These are phyloP conservation scores for Pseudochromis fuscus DNA, from an alignment of 2,797 vertebrate genomes.

Conservation along the genomic window DNA sequence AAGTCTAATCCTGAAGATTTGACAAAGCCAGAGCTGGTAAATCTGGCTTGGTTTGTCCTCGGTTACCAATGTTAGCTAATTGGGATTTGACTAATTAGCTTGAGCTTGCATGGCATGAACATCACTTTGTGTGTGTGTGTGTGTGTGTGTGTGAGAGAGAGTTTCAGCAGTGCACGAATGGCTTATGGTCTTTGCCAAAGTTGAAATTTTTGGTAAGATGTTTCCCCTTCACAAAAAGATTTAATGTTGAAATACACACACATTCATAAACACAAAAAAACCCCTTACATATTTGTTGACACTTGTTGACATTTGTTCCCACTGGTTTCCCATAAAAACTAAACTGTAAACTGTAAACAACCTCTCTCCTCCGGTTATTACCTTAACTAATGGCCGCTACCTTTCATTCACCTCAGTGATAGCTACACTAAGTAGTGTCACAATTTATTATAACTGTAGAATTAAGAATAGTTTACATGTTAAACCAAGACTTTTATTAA, in stretches of 20 bases:
- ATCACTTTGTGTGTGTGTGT: conserved; percentile 28
- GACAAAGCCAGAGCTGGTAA: conserved; percentile 65
- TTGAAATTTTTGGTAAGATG: conserved; percentile 5
- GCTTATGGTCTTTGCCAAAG: conserved; percentile 33
- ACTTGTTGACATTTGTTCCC: no score
- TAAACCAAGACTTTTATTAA: neutral
- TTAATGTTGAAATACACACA: no score
- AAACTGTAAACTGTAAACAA: neutral
- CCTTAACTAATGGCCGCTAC: neutral
- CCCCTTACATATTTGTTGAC: no score
- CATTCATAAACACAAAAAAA: no score
- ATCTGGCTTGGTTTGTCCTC: conserved; percentile 59
- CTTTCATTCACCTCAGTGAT: neutral
- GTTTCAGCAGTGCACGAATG: conserved; percentile 27
- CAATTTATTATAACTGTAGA: neutral
- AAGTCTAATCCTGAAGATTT: conserved; percentile 75
- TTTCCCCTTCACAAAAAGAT: no score
- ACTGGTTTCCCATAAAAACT: no score
- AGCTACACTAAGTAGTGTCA: neutral
- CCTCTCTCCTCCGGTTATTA: conserved; percentile 7
- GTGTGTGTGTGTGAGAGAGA: neutral
- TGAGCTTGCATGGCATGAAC: conserved; percentile 61
- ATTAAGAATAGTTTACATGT: neutral
- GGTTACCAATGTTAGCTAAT: conserved; percentile 63
- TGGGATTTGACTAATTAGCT: conserved; percentile 76